These are phyloP conservation scores for Microdon myrmicae DNA, from an alignment of 2,888 invertebrate genomes.

Conservation along the genomic window DNA sequence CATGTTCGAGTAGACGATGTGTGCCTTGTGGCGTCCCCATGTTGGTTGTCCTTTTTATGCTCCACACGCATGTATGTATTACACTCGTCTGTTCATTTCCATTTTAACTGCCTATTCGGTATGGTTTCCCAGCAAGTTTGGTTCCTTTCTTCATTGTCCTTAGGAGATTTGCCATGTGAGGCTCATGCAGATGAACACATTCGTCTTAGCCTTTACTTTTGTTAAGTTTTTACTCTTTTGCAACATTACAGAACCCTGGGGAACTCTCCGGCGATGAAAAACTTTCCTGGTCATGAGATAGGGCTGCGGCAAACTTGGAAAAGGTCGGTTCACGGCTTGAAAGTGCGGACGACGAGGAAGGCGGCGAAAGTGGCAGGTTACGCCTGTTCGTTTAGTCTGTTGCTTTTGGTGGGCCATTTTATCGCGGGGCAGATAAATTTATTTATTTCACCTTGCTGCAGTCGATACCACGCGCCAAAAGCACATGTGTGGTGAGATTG, in stretches of 20 bases:
- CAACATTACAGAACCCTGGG: slow-evolving; percentile 26
- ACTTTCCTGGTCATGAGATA: slow-evolving; percentile 34
- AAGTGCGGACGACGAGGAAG: not conserved
- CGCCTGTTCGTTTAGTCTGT: slow-evolving; percentile 14
- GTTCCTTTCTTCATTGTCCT: slow-evolving; percentile 23
- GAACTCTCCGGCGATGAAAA: slow-evolving; percentile 43
- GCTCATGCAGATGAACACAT: not conserved
- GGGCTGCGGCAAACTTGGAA: too few species aligned
- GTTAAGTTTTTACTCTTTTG: not conserved
- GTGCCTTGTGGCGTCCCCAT: too few species aligned
- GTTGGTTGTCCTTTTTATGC: too few species aligned
- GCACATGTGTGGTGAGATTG: not conserved
- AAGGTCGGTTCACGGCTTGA: slow-evolving; percentile 9
- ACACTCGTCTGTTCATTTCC: too few species aligned
- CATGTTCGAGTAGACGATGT: too few species aligned
- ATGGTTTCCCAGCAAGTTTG: not conserved
- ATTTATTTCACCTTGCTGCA: slow-evolving; percentile 39
- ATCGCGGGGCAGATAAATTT: slow-evolving; percentile 33
- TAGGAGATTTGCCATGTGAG: slow-evolving; percentile 4
- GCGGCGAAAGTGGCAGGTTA: not conserved
- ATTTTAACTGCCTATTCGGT: not conserved
- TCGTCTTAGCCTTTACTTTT: not conserved
- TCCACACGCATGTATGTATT: too few species aligned
- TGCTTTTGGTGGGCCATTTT: slow-evolving; percentile 11
- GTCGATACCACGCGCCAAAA: not conserved